Percentiles rank a stretch among this genome's conserved stretches.
phyloP scores from a whole-genome alignment of 2,797 vertebrate species.

The Microctenopoma steveboyesi region DNA sequence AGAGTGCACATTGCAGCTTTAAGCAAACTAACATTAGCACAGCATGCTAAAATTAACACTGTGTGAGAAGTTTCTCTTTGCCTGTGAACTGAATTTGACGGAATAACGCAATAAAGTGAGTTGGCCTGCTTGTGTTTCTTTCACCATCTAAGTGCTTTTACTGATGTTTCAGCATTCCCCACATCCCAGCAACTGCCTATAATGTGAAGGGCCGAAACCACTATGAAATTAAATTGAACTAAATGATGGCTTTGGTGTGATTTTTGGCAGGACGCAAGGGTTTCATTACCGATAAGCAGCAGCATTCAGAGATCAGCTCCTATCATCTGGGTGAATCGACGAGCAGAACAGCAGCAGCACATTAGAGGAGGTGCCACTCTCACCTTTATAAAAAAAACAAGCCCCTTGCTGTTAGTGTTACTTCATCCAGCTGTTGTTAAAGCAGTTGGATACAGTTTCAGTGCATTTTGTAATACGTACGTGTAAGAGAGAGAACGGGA shows the following conservation, averaged over 20 bases:
- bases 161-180: too few species aligned
- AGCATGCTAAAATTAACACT: too few species aligned
- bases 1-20: too few species aligned
- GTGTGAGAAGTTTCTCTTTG: too few species aligned
- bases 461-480: too few species aligned
- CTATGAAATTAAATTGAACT: background rate
- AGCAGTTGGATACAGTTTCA: background rate
- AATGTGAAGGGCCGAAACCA: background rate
- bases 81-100: too few species aligned
- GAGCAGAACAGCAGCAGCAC: background rate
- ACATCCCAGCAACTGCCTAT: background rate
- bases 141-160: too few species aligned
- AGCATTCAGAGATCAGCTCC: background rate
- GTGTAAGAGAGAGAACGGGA: too few species aligned
- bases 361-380: background rate
- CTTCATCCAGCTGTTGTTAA: slow-evolving; percentile 28
- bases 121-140: too few species aligned
- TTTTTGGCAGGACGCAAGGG: background rate
- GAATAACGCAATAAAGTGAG: too few species aligned
- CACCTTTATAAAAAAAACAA: background rate
- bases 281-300: too few species aligned
- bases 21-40: too few species aligned
- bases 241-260: background rate
- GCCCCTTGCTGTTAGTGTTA: background rate
- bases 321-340: background rate